Evolutionary conservation across 2,113 vertebrate species (phyloP).

Genomic region (zebrafish (Danio rerio)): GRCz12tu NC_133176.1:39892001-39892500

Average conservation of each 20-base stretch:
- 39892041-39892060: too few species aligned
- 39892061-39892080: too few species aligned
- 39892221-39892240: constrained; percentile 84
- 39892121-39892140: too few species aligned
- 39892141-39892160: too few species aligned
- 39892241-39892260: constrained; percentile 89
- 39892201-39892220: constrained; percentile 92
- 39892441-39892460: constrained; percentile 81
- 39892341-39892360: constrained; percentile 64
- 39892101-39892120: too few species aligned
- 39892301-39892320: constrained; percentile 87
- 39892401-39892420: neutral
- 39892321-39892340: constrained; percentile 94
- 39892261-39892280: constrained; percentile 92
- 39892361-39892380: constrained; percentile 36
- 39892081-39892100: too few species aligned
- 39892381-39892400: neutral
- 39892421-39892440: neutral
- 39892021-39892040: too few species aligned
- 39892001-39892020: too few species aligned
- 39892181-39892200: constrained; percentile 91
- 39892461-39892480: constrained; percentile 96
- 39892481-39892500: constrained; percentile 89
- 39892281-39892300: constrained; percentile 97
- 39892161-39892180: constrained; percentile 81